Conservation (phyloP, 2,888 invertebrate species). For the Cyaniris semiargus region DNA sequence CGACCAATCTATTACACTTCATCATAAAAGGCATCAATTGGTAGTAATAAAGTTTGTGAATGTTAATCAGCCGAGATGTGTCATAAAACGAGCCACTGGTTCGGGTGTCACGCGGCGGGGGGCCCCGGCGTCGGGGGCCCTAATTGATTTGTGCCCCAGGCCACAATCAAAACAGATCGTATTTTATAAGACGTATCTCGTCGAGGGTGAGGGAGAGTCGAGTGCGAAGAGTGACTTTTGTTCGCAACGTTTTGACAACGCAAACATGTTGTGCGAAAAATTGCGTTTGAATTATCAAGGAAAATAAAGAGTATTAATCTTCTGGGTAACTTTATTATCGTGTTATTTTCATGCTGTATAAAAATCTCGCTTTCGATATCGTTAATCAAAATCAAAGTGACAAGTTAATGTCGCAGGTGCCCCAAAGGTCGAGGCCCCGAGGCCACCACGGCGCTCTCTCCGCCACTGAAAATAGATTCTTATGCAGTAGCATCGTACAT, state of each 20-base stretch:
- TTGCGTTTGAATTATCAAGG: background rate
- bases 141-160: slow-evolving; percentile 82
- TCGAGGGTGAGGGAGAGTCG: slow-evolving; percentile 50
- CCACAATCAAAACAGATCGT: slow-evolving; percentile 82
- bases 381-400: slow-evolving; percentile 19
- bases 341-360: background rate
- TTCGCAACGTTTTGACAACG: slow-evolving; percentile 4
- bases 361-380: slow-evolving; percentile 12
- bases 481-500: slow-evolving; percentile 8
- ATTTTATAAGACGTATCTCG: slow-evolving; percentile 78
- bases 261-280: background rate
- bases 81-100: slow-evolving; percentile 80
- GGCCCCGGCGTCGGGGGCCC: slow-evolving; percentile 66
- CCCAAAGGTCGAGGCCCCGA: slow-evolving; percentile 2
- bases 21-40: slow-evolving; percentile 58
- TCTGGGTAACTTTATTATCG: background rate
- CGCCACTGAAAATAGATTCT: slow-evolving; percentile 22
- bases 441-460: slow-evolving; percentile 13
- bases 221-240: slow-evolving; percentile 39
- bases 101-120: slow-evolving; percentile 71
- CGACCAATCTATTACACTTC: slow-evolving; percentile 51
- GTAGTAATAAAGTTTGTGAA: slow-evolving; percentile 74
- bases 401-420: slow-evolving; percentile 12
- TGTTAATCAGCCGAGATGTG: slow-evolving; percentile 79
- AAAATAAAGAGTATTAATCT: background rate